Base-by-base conservation (phyloP, 2,888 invertebrate species). In the Eurytoma californica region DNA sequence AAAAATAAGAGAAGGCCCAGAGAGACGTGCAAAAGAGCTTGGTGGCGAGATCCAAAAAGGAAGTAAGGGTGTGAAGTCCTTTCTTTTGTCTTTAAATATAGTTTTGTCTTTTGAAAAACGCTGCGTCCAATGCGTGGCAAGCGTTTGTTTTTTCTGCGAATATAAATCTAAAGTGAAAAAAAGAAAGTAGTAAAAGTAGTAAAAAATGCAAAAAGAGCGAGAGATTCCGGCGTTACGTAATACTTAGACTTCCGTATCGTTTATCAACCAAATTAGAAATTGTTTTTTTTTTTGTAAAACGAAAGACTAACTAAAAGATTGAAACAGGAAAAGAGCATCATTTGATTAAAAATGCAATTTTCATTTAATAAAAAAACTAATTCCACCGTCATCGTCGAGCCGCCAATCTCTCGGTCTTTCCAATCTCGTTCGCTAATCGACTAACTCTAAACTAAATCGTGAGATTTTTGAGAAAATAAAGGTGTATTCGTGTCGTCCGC, bases 131-230 rank as follows among this genome's bases (percentile, higher is more conserved):
- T 57, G 58, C 69, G 79, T 70, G 65, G 70, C 57, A 81, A 81
- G 81, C 78, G 51, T 28, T 78, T 76, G 68, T 39, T 39, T 39
- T 39, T 39, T 39, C 9, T 9, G 69, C 69, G 16, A 51, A 68
- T 73, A 39, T 9, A 73, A 79, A 73, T 81, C 81, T 81, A 77
- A 73, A 81, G 72, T 77, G 74, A 70, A 70, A 65, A 9, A 61
- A 73, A 77, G 76, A 73, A 68, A 76, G 66, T 76, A 70, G 58
- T 77, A 81, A 67, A 24, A 79, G 28, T 74, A 65, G 51, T 30
- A 77, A 70, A 16, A 72, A 67, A 76, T 30, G 58, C 16, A 55
- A 67, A 47, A 39, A 80, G 77, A 77, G 72, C 16, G 60, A 77
- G 69, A 73, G 51, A 79, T 63, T 16, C 47, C 14, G 14, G 47